A percentile compares a stretch with the other conserved stretches of the same genome.
Conservation (phyloP, 2,888 invertebrate species). For the Tinea trinotella region DNA sequence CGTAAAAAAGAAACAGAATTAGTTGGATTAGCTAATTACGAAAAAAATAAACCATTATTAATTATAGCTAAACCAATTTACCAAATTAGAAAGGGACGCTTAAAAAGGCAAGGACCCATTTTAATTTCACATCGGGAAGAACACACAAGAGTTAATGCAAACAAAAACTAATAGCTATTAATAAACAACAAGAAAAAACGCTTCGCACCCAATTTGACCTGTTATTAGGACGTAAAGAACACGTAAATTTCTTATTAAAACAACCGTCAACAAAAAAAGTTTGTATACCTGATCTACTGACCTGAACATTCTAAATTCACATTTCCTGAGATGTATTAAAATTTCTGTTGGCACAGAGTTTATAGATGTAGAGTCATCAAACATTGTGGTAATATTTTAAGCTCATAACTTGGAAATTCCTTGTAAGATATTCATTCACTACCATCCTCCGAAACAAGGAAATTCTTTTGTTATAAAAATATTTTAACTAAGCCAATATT, state of each 20-base stretch:
- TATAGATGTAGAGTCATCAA: slow-evolving; percentile 39
- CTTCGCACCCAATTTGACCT: slow-evolving; percentile 48
- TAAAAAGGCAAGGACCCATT: slow-evolving; percentile 4
- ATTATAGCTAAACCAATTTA: slow-evolving; percentile 12
- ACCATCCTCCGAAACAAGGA: background rate
- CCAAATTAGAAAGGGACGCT: slow-evolving; percentile 13
- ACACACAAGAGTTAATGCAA: slow-evolving; percentile 33
- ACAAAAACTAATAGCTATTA: slow-evolving; percentile 27
- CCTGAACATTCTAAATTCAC: slow-evolving; percentile 11
- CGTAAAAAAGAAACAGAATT: background rate
- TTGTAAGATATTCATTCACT: background rate
- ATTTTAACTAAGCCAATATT: no score
- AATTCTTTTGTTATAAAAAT: background rate
- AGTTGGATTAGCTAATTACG: background rate
- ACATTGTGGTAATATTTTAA: slow-evolving; percentile 27
- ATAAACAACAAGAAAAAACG: slow-evolving; percentile 35
- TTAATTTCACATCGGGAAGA: slow-evolving; percentile 9
- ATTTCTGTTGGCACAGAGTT: slow-evolving; percentile 33
- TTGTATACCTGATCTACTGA: slow-evolving; percentile 19
- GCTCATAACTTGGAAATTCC: slow-evolving; percentile 9
- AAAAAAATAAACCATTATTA: slow-evolving; percentile 1
- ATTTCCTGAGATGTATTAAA: slow-evolving; percentile 48
- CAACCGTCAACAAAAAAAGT: slow-evolving; percentile 33
- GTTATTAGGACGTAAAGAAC: slow-evolving; percentile 43
- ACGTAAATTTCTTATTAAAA: slow-evolving; percentile 51